Conservation (phyloP, 1,140 invertebrate genomes). For the Rhizoglyphus robini region DNA sequence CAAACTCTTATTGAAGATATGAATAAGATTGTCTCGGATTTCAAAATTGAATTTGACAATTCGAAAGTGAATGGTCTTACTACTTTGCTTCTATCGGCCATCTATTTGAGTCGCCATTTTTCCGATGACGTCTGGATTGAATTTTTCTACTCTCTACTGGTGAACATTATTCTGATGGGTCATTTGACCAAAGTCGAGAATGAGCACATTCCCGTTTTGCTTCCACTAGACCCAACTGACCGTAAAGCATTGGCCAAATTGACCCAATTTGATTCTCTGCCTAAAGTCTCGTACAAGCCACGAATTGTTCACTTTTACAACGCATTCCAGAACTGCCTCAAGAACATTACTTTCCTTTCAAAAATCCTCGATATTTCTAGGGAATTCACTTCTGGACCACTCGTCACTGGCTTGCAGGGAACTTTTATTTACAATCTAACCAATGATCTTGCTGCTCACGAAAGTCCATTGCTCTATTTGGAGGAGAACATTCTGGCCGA, state of each 20-base stretch:
- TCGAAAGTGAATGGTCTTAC: background rate
- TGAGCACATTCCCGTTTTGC: background rate
- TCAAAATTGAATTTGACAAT: background rate
- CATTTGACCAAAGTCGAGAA: background rate
- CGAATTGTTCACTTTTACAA: background rate
- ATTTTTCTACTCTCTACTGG: background rate
- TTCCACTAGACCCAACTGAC: background rate
- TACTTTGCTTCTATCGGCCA: background rate
- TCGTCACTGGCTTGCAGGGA: background rate
- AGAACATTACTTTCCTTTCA: background rate
- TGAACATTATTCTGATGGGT: background rate
- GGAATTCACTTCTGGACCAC: background rate
- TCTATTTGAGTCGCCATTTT: background rate
- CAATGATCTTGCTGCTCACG: background rate
- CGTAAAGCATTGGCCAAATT: background rate
- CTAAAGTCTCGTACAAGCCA: background rate
- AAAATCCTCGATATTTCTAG: background rate
- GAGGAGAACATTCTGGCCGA: background rate
- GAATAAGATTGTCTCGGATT: background rate
- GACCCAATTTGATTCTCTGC: background rate
- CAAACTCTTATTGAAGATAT: background rate
- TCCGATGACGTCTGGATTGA: background rate
- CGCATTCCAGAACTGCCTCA: background rate
- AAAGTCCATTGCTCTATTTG: background rate
- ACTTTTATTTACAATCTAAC: background rate